Evolutionary conservation across 2,888 invertebrate genomes (phyloP).

Genomic region (Rhagonycha lutea): DNA sequence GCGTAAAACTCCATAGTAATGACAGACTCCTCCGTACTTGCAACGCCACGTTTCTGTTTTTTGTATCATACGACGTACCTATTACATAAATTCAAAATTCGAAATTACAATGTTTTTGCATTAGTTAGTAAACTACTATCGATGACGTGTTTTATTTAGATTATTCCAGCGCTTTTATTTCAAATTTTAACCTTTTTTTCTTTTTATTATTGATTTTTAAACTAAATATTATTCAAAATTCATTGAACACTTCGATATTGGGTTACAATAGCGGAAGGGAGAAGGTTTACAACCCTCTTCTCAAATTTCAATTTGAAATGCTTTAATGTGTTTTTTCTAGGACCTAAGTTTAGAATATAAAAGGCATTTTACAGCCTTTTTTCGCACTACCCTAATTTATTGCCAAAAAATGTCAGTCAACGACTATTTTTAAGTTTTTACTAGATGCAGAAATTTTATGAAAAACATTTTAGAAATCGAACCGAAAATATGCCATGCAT

Average conservation of each 20-base stretch:
- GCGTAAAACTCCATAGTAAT: constrained; percentile 2
- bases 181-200: not conserved
- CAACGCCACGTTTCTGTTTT: constrained; percentile 29
- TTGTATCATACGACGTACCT: constrained; percentile 18
- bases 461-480: not conserved
- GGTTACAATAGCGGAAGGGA: not conserved
- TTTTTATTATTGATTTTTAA: not conserved
- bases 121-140: constrained; percentile 18
- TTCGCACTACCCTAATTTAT: not conserved
- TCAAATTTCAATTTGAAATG: constrained; percentile 12
- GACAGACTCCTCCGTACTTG: constrained; percentile 8
- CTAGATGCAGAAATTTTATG: too few species aligned
- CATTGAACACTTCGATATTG: not conserved
- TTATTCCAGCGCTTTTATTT: not conserved
- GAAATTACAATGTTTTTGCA: constrained; percentile 11
- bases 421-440: not conserved
- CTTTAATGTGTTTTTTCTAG: constrained; percentile 32
- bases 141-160: not conserved
- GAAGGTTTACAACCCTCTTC: not conserved
- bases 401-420: not conserved
- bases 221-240: not conserved
- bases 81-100: constrained; percentile 13
- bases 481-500: not conserved
- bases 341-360: not conserved
- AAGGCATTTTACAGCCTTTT: not conserved